Base-by-base conservation (phyloP, 2,888 invertebrate species). In the Spodoptera littoralis region DNA sequence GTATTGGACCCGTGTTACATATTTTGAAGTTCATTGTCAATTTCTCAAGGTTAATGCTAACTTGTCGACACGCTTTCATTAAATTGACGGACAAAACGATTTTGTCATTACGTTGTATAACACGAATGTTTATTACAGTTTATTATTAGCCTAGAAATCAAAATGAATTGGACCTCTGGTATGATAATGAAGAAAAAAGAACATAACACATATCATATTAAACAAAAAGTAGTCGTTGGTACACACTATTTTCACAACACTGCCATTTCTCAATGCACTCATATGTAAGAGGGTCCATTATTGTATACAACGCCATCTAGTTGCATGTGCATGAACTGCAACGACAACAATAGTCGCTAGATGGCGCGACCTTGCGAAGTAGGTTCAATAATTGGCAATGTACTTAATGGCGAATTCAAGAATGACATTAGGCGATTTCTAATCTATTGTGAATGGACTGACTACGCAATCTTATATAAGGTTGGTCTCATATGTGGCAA, bases 1-100 rank as follows among this genome's bases (percentile, higher is more conserved):
- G 70, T 57, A 70, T 77, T 57, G 65, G 54, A 64, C 61, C 65
- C 54, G 63, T 73, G 54, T 60, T 70, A 65, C 60, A 54, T 63
- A 76, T 60, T 67, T 70, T 70, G 60, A 78, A 78, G 78, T 77
- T 78, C 77, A 78, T 73, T 78, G 65, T 73, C 78, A 77, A 64
- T 55, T 53, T 53, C 36, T 45, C 78, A 78, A 78, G 78, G 77
- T 77, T 77, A 51, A 59, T 65, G 27, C 60, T 64, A 65, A 65
- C 78, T 63, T 73, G 65, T 36, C 64, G 74, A 67, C 61, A 77
- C 77, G 71, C 78, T 73, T 77, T 77, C 75, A 58, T 64, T 60
- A 65, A 77, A 66, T 71, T 67, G 66, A 52, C 67, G 69, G 75
- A 75, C 72, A 69, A 65, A 77, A 67, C 49, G 52, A 66, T 65